phyloP scores from a whole-genome alignment of 2,888 invertebrate genomes.

The Trichogramma evanescens region DNA sequence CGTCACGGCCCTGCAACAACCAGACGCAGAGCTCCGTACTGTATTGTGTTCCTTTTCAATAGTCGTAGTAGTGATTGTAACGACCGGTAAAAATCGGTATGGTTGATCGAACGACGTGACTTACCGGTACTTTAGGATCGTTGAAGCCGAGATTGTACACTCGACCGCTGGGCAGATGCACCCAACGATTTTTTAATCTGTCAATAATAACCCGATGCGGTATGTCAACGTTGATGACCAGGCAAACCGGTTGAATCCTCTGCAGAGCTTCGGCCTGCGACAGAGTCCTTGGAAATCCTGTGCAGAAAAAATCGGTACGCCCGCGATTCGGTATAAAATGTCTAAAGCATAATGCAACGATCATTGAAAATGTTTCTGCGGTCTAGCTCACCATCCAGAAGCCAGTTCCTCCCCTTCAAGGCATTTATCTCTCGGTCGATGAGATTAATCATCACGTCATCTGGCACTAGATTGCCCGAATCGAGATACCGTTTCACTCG shows the following conservation, averaged over 20 bases:
- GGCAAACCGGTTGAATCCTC: slow-evolving; percentile 63
- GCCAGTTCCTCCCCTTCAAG: slow-evolving; percentile 61
- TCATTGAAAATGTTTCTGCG: too few species aligned
- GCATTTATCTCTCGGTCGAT: slow-evolving; percentile 68
- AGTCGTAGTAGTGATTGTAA: too few species aligned
- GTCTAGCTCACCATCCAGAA: slow-evolving; percentile 62
- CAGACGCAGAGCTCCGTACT: not conserved
- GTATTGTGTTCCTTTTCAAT: too few species aligned
- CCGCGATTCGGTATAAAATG: too few species aligned
- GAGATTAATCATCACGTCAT: slow-evolving; percentile 78
- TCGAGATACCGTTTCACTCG: slow-evolving; percentile 64
- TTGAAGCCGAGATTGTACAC: slow-evolving; percentile 92
- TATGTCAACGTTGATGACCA: slow-evolving; percentile 80
- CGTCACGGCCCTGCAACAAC: slow-evolving; percentile 67
- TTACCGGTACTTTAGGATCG: slow-evolving; percentile 74
- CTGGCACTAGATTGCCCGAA: slow-evolving; percentile 78
- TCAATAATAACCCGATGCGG: slow-evolving; percentile 80
- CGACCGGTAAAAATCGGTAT: not conserved
- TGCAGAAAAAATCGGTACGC: not conserved
- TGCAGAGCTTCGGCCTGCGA: slow-evolving; percentile 75
- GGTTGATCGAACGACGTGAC: not conserved
- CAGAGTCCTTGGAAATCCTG: slow-evolving; percentile 71
- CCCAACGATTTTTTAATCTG: slow-evolving; percentile 80
- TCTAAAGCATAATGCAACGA: too few species aligned
- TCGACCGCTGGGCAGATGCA: slow-evolving; percentile 83